Evolutionary conservation across 2,888 invertebrate species (phyloP).

Genomic region (Luperina testacea): DNA sequence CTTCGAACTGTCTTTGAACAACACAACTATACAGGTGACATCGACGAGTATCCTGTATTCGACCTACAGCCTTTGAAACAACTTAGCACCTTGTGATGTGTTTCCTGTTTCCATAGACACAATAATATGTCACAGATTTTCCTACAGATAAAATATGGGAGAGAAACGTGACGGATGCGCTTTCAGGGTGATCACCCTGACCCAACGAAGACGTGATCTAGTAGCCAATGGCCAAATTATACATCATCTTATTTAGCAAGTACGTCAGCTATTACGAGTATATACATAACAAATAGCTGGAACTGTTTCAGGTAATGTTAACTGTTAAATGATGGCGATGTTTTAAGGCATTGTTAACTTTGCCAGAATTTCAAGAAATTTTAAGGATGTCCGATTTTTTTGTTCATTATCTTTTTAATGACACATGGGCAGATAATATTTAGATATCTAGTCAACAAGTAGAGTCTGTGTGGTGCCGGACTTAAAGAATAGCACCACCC

Average conservation of each 20-base stretch:
- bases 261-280: neutral
- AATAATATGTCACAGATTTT: conserved; percentile 42
- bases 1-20: too few species aligned
- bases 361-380: neutral
- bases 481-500: too few species aligned
- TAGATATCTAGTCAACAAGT: neutral
- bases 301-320: neutral
- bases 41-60: too few species aligned
- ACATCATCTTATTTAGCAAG: conserved; percentile 24
- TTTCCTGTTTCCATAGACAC: conserved; percentile 25
- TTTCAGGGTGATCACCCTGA: conserved; percentile 57
- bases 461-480: too few species aligned
- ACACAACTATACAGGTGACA: too few species aligned
- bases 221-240: conserved; percentile 43
- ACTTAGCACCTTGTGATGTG: neutral
- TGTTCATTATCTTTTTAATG: neutral
- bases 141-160: conserved; percentile 38
- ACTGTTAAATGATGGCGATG: neutral
- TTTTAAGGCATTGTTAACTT: neutral
- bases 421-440: neutral
- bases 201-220: conserved; percentile 51
- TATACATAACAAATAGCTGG: neutral
- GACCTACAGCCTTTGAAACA: neutral
- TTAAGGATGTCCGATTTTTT: neutral
- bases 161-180: conserved; percentile 43